phyloP scores from a whole-genome alignment of 2,113 vertebrate species.

The Ondatra zibethicus region DNA sequence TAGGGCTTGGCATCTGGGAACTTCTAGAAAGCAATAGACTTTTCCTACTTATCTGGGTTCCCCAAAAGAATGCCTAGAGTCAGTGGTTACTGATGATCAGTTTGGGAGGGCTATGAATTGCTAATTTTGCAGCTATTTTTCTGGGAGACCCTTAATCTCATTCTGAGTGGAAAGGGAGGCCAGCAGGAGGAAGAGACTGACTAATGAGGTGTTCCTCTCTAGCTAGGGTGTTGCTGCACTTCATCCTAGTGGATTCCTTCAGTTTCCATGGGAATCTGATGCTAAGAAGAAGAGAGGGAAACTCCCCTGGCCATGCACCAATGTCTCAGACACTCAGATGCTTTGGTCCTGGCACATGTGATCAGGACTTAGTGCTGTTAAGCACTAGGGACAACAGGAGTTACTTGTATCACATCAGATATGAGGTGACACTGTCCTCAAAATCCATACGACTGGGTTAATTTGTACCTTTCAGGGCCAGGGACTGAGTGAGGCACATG shows the following conservation, averaged over 20 bases:
- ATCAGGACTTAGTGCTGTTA: neutral
- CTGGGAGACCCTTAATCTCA: too few relatives aligned
- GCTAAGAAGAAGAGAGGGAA: too few relatives aligned
- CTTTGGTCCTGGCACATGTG: neutral
- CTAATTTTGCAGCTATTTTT: too few relatives aligned
- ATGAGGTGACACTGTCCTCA: neutral
- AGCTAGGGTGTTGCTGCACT: too few relatives aligned
- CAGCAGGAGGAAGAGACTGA: too few relatives aligned
- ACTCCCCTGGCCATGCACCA: neutral
- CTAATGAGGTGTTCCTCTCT: too few relatives aligned
- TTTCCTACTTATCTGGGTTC: neutral
- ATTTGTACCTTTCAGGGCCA: too few relatives aligned
- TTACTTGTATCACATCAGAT: neutral
- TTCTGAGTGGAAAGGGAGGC: too few relatives aligned
- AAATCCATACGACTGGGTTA: rapidly evolving
- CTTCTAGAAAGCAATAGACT: neutral
- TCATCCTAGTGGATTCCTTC: too few relatives aligned
- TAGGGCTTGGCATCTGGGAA: neutral
- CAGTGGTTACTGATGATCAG: neutral
- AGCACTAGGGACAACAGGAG: neutral
- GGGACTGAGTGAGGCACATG: too few relatives aligned
- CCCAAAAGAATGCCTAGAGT: neutral
- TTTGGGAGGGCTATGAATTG: too few relatives aligned
- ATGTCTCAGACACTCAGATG: neutral
- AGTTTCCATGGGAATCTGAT: too few relatives aligned